A percentile compares a stretch with the other conserved stretches of the same genome.
Conservation (phyloP, 2,113 vertebrate genomes). For the Poeciliopsis occidentalis region DNA sequence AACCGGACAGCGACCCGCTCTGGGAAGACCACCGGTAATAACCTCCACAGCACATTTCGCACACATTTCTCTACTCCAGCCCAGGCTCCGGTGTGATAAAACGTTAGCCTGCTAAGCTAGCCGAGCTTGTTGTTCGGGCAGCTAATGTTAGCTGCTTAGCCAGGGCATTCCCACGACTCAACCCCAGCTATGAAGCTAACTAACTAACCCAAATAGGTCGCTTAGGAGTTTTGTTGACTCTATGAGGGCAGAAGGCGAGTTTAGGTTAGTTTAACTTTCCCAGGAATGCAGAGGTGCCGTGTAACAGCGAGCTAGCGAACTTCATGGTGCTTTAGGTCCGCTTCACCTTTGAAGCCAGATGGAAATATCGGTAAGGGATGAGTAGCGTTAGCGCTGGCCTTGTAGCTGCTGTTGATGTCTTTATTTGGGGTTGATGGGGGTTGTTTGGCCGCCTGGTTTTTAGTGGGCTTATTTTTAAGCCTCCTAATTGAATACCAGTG, state of each 20-base stretch:
- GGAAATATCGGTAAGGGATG: conserved; percentile 72
- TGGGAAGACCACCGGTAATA: conserved; percentile 81
- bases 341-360: conserved; percentile 67
- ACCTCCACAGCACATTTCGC: conserved; percentile 19
- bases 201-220: conserved; percentile 44
- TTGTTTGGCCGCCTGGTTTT: conserved; percentile 29
- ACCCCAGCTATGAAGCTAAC: conserved; percentile 60
- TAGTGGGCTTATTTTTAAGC: conserved; percentile 18
- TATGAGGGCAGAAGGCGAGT: not conserved
- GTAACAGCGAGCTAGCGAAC: conserved; percentile 57
- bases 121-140: conserved; percentile 76
- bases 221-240: conserved; percentile 21
- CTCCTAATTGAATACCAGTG: not conserved
- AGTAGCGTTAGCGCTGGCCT: conserved; percentile 75
- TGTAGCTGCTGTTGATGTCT: conserved; percentile 69
- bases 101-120: conserved; percentile 74
- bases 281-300: not conserved
- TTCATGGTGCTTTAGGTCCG: conserved; percentile 63
- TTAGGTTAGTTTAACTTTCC: conserved; percentile 28
- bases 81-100: not conserved
- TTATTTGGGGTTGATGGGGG: conserved; percentile 64
- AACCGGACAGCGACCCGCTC: conserved; percentile 75
- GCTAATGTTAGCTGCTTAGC: conserved; percentile 73
- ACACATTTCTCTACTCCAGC: conserved; percentile 28
- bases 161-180: conserved; percentile 55